These are phyloP conservation scores for Cataglyphis cursor DNA, from an alignment of 2,888 invertebrate genomes.

Conservation along the genomic window DNA sequence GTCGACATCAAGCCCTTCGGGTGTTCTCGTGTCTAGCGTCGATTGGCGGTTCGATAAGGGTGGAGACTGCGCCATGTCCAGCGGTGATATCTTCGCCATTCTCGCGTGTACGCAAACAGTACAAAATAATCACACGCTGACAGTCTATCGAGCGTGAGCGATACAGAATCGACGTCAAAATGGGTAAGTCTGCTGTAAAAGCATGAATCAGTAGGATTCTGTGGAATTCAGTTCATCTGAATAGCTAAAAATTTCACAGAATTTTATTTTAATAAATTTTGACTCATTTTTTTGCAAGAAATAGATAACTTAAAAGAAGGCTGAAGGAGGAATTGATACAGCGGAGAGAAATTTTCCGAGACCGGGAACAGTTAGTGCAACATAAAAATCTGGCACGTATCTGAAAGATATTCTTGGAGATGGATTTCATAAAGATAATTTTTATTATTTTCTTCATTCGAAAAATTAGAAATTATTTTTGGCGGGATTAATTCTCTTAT, in stretches of 20 bases:
- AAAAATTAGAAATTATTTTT: background rate
- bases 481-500: background rate
- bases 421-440: background rate
- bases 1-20: constrained; percentile 58
- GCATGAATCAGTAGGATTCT: background rate
- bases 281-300: background rate
- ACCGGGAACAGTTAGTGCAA: background rate
- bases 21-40: constrained; percentile 53
- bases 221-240: background rate
- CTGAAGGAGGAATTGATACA: background rate
- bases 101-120: constrained; percentile 22
- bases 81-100: constrained; percentile 40
- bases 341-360: background rate
- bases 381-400: background rate
- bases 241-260: background rate
- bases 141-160: constrained; percentile 21
- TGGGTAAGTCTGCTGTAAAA: constrained; percentile 30
- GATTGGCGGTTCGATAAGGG: constrained; percentile 76
- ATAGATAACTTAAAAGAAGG: background rate
- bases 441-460: background rate
- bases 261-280: background rate
- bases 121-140: constrained; percentile 20
- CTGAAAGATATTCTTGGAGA: background rate
- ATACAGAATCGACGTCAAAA: constrained; percentile 16
- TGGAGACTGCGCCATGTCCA: constrained; percentile 79